Evolutionary conservation across 2,888 invertebrate genomes (phyloP), one percentile per base, ranked within the genome.

Genomic region (Dysmachus trigonus): DNA sequence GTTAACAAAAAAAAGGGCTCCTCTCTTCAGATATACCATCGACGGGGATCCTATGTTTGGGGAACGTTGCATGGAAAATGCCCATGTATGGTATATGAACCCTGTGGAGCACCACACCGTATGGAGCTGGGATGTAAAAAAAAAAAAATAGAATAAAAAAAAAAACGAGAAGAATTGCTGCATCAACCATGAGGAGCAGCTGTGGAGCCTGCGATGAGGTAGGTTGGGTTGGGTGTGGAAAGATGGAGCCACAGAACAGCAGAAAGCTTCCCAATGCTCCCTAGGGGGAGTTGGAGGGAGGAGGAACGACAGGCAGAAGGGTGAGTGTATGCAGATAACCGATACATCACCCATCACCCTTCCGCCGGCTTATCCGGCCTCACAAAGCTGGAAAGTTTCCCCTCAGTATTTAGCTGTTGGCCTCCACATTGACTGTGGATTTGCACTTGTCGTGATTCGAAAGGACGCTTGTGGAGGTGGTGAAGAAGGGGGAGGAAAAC

Each of bases 331-430:
- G 79, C 79, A 79, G 79, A 79, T 79, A 79, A 47, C 79, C 51
- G 79, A 79, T 79, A 79, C 41, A 30, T 47, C 47, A 38, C 5
- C 30, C 38, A 15, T n/a, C 33, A 27, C 18, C 41, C 35, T 79
- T 47, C 79, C 41, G 27, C 51, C 15, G 51, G 51, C 51, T 79
- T 79, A 51, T 51, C n/a, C 79, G 15, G 6, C 51, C 79, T 51
- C 51, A 30, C 51, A 51, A 79, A 47, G 79, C 30, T 51, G 51
- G 79, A 79, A 51, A 79, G 47, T 79, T 79, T 51, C 79, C 79
- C 79, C 51, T 79, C 47, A 41, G 79, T 79, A 79, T 79, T 79
- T 79, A 79, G 79, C 79, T 79, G 79, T 79, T 79, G 79, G 30
- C 79, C 30, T 79, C 79, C 51, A 51, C 27, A 79, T 51, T 51